A percentile compares a stretch with the other conserved stretches of the same genome.
Evolutionary conservation across 2,797 vertebrate species (phyloP).

Genomic region (Tokudaia muenninki): DNA sequence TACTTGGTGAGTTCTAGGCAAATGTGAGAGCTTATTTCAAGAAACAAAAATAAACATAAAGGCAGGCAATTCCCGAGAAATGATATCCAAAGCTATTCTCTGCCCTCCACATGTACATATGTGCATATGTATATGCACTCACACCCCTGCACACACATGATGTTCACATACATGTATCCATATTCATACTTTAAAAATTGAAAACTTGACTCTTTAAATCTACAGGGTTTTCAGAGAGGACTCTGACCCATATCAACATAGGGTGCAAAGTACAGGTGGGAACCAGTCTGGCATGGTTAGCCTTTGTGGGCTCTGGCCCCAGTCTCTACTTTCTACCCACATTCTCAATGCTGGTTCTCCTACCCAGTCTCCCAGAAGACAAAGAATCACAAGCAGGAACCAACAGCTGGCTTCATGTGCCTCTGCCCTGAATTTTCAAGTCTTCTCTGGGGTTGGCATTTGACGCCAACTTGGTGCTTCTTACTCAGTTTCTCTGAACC

Average conservation of each 20-base stretch:
- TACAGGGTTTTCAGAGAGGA: constrained; percentile 2
- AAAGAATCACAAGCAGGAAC: constrained; percentile 5
- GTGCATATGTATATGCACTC: background rate
- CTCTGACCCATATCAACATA: background rate
- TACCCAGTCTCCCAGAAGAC: background rate
- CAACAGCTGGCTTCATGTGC: background rate
- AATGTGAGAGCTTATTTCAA: background rate
- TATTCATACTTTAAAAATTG: background rate
- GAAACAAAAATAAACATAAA: background rate
- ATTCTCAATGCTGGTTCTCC: background rate
- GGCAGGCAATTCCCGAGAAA: background rate
- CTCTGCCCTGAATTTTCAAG: background rate
- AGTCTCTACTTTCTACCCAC: background rate
- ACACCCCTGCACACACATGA: background rate
- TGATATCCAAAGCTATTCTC: background rate
- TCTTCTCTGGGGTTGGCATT: background rate
- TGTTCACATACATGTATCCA: background rate
- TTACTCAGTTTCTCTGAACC: background rate
- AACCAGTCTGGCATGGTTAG: background rate
- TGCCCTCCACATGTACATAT: background rate
- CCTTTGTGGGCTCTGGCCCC: background rate
- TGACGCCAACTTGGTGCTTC: too few species aligned
- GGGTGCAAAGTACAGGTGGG: background rate
- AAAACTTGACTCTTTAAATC: background rate
- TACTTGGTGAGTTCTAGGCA: background rate